Conservation (phyloP, 2,797 vertebrate species). For the Gymnocypris eckloni region DNA sequence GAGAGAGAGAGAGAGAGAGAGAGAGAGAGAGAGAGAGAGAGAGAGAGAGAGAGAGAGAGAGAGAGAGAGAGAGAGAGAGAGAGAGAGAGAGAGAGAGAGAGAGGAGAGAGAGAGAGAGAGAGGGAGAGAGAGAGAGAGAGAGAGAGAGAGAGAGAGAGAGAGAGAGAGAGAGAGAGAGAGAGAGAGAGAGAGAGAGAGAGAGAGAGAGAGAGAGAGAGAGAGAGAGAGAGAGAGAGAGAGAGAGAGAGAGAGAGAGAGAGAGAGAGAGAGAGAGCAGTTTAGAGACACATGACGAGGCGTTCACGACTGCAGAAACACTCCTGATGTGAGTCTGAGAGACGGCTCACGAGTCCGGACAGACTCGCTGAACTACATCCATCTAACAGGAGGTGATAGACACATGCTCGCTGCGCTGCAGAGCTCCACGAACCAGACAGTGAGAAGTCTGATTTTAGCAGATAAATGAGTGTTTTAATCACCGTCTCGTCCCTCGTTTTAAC, state of each 20-base stretch:
- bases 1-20: too few relatives aligned
- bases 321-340: neutral
- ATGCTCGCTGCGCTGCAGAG: neutral
- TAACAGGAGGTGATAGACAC: neutral
- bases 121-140: too few relatives aligned
- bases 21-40: too few relatives aligned
- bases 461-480: neutral
- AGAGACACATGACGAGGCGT: neutral
- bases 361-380: neutral
- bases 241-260: neutral
- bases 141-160: too few relatives aligned
- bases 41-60: too few relatives aligned
- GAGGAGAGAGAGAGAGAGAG: too few relatives aligned
- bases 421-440: neutral
- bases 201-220: too few relatives aligned
- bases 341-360: neutral
- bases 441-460: neutral
- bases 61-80: too few relatives aligned
- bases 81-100: too few relatives aligned
- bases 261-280: conserved; percentile 29
- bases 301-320: neutral
- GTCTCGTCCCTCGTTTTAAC: neutral
- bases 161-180: too few relatives aligned
- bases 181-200: too few relatives aligned
- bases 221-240: too few relatives aligned